Conservation (phyloP, 2,797 vertebrate genomes). For the Chelmon rostratus region DNA sequence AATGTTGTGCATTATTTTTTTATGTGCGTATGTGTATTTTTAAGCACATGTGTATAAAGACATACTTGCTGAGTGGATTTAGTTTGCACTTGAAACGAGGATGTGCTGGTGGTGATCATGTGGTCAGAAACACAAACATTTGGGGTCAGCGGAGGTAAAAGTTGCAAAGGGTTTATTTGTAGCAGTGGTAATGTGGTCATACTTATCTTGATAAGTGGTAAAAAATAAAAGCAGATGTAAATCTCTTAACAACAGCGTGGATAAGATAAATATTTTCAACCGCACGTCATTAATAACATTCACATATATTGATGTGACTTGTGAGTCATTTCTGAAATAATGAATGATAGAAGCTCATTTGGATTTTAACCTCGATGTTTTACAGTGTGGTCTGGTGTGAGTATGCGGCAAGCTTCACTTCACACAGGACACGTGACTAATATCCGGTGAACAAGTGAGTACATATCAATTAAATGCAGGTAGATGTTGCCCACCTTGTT, state of each 20-base stretch:
- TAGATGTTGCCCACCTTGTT: background rate
- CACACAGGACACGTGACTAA: background rate
- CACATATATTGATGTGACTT: background rate
- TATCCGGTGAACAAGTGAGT: background rate
- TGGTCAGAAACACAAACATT: background rate
- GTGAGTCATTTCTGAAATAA: background rate
- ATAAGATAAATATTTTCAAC: background rate
- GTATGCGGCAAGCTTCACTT: background rate
- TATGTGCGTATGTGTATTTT: background rate
- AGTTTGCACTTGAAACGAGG: background rate
- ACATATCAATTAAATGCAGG: background rate
- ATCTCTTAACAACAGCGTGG: background rate
- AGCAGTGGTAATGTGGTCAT: background rate
- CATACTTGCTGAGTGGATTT: background rate
- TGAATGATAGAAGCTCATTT: background rate
- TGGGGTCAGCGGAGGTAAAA: background rate
- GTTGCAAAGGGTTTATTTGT: background rate
- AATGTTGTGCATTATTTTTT: background rate
- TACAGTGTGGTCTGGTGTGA: background rate
- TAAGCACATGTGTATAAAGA: too few species aligned
- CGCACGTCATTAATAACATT: too few species aligned
- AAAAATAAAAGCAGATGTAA: background rate
- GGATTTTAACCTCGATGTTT: background rate
- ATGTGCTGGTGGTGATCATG: too few species aligned
- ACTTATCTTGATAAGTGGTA: too few species aligned